Percentiles rank a stretch among this genome's conserved stretches.
These are phyloP conservation scores for Dolichomitus sp. DNA, from an alignment of 2,888 invertebrate genomes.

Conservation along the genomic window DNA sequence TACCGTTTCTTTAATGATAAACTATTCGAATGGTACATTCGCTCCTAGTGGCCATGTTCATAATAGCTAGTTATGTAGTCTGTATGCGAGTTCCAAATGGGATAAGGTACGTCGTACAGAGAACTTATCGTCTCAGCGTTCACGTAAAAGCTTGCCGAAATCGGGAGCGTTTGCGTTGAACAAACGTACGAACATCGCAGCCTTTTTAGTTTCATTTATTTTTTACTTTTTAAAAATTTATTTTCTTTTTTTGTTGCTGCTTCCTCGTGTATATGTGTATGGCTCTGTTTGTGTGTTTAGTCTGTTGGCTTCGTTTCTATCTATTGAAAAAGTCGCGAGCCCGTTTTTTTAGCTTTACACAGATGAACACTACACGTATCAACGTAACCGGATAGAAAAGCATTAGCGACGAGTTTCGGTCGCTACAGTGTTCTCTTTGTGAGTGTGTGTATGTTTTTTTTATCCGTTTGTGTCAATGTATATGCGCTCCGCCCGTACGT, in stretches of 20 bases:
- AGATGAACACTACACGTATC: constrained; percentile 34
- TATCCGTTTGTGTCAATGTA: constrained; percentile 21
- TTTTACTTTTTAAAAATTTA: constrained; percentile 2
- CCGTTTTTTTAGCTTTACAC: background rate
- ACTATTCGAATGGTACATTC: constrained; percentile 83
- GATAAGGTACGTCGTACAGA: constrained; percentile 83
- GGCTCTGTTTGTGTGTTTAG: background rate
- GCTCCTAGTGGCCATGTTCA: constrained; percentile 83
- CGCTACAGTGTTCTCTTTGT: constrained; percentile 18
- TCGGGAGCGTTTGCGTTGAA: constrained; percentile 77
- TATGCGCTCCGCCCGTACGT: constrained; percentile 67
- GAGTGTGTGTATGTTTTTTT: background rate
- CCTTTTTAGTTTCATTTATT: constrained; percentile 21
- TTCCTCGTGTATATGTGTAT: constrained; percentile 8
- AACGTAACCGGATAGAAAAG: constrained; percentile 44
- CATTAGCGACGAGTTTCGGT: constrained; percentile 35
- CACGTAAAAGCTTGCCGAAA: constrained; percentile 72
- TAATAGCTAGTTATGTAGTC: constrained; percentile 78
- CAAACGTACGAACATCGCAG: constrained; percentile 77
- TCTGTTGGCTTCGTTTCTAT: constrained; percentile 13
- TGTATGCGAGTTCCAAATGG: constrained; percentile 82
- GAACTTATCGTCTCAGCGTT: constrained; percentile 76
- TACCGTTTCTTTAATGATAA: constrained; percentile 83
- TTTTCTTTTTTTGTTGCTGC: constrained; percentile 5
- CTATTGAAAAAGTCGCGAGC: constrained; percentile 18